These are phyloP conservation scores for Ceratitis capitata DNA, from an alignment of 1,140 invertebrate genomes.

Conservation along the genomic window DNA sequence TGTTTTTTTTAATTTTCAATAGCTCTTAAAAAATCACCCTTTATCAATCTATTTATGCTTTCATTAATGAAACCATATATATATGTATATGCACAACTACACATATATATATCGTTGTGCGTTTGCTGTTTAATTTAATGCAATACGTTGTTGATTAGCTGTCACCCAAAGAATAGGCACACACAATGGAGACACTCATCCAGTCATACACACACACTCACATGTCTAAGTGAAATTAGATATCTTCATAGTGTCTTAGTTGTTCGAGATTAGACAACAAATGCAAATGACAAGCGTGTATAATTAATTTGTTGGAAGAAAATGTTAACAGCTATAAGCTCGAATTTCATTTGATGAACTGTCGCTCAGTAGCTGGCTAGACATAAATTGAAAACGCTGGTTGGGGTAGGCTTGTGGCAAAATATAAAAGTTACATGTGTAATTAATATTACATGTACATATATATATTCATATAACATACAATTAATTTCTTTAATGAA, in stretches of 20 bases:
- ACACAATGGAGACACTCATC: too few species aligned
- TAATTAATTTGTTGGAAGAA: slow-evolving; percentile 13
- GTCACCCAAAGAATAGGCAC: background rate
- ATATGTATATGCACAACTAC: background rate
- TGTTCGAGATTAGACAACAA: background rate
- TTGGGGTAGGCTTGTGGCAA: too few species aligned
- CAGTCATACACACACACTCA: too few species aligned
- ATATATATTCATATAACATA: background rate
- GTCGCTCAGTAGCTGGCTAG: background rate
- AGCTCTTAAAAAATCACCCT: too few species aligned
- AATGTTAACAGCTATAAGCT: background rate
- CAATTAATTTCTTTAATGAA: background rate
- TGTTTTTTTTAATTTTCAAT: too few species aligned
- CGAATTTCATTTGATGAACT: slow-evolving; percentile 13
- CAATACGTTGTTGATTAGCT: background rate
- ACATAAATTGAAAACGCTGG: background rate
- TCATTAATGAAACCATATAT: background rate
- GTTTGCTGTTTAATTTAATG: background rate
- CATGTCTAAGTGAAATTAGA: too few species aligned
- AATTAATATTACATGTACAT: background rate
- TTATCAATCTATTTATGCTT: too few species aligned
- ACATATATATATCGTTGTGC: too few species aligned
- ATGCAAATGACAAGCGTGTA: background rate
- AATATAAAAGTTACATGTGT: too few species aligned
- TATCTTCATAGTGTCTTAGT: background rate